A percentile compares a stretch with the other conserved stretches of the same genome.
These are phyloP conservation scores for Zootermopsis nevadensis DNA, from an alignment of 2,888 invertebrate genomes.

Conservation along the genomic window DNA sequence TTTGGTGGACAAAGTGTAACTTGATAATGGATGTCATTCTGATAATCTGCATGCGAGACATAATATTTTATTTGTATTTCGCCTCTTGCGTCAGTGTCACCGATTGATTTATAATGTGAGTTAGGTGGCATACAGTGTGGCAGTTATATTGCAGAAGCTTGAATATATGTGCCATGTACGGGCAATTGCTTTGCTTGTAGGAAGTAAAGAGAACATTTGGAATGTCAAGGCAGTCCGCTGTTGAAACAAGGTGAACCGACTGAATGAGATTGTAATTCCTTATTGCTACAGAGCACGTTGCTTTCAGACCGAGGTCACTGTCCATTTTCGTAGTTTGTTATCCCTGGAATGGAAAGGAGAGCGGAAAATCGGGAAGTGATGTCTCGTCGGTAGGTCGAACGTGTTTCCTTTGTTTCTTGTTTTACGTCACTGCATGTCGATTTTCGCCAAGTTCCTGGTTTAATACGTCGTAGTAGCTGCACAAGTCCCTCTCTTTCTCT, in stretches of 20 bases:
- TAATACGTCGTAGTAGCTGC: neutral
- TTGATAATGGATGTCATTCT: no score
- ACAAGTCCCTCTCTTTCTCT: no score
- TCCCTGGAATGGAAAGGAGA: neutral
- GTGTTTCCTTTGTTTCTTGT: neutral
- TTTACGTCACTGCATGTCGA: neutral
- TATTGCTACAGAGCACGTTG: neutral
- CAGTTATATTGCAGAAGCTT: slow-evolving; percentile 10
- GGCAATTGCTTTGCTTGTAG: slow-evolving; percentile 14
- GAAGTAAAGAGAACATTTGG: slow-evolving; percentile 34
- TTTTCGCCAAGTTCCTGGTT: neutral
- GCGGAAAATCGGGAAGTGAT: neutral
- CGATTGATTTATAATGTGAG: neutral
- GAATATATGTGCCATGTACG: slow-evolving; percentile 33
- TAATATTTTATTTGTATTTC: neutral
- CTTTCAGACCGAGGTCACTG: neutral
- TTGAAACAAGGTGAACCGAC: neutral
- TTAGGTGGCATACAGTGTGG: neutral
- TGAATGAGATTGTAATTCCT: slow-evolving; percentile 18
- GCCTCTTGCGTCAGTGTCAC: neutral
- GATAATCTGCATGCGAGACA: no score
- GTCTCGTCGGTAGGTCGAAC: neutral
- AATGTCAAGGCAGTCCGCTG: slow-evolving; percentile 44
- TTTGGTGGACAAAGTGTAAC: no score
- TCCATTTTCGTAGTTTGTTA: neutral